Percentiles rank a stretch among this genome's conserved stretches.
Evolutionary conservation across 2,113 vertebrate species (phyloP).

Genomic region (Amphiprion ocellaris): DNA sequence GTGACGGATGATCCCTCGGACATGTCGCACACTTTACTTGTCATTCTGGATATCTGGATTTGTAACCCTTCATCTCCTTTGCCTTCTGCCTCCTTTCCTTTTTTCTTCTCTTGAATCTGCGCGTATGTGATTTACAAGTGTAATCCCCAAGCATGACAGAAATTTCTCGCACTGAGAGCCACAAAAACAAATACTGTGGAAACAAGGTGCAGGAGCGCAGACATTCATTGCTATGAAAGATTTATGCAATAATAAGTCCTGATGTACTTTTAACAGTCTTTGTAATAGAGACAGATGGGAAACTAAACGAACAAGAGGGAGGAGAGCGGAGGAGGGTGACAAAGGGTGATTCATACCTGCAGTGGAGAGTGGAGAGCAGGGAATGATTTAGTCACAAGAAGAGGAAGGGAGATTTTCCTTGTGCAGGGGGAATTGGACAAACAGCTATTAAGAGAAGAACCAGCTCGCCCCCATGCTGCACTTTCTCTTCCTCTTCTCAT

Average conservation of each 20-base stretch:
- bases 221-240: conserved; percentile 45
- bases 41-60: conserved; percentile 52
- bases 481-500: conserved; percentile 40
- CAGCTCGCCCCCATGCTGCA: conserved; percentile 41
- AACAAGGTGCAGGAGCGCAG: conserved; percentile 31
- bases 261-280: conserved; percentile 73
- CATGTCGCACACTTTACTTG: conserved; percentile 53
- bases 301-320: conserved; percentile 66
- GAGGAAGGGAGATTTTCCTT: conserved; percentile 60
- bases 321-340: conserved; percentile 65
- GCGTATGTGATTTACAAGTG: conserved; percentile 59
- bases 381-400: conserved; percentile 68
- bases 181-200: conserved; percentile 52
- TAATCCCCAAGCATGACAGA: conserved; percentile 53
- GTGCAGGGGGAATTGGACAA: conserved; percentile 64
- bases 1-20: conserved; percentile 56
- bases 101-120: conserved; percentile 32
- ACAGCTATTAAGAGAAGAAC: conserved; percentile 69
- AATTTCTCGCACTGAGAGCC: conserved; percentile 33
- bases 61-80: conserved; percentile 41
- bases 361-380: conserved; percentile 43
- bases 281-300: conserved; percentile 74
- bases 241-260: conserved; percentile 65
- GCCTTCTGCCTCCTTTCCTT: conserved; percentile 18
- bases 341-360: conserved; percentile 77